Base-by-base conservation (phyloP, 2,113 vertebrate genomes). In the Saiga tatarica region DNA sequence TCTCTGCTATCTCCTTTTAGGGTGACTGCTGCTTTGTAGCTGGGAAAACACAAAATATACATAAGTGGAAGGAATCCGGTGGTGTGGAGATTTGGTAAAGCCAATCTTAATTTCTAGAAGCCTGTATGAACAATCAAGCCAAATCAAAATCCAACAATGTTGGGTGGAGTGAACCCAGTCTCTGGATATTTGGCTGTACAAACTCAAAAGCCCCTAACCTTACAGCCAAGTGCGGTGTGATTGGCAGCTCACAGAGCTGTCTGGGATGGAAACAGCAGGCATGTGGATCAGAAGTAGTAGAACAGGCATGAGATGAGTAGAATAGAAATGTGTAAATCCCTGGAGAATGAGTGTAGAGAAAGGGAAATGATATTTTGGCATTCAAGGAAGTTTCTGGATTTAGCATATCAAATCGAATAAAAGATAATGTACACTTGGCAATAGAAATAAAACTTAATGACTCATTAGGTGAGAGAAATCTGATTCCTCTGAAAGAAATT, bases 401-500 rank as follows among this genome's bases (percentile, higher is more conserved):
- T 39, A 87, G 50, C 78, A 97, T 98, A 98, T 95, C 52, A 94
- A 57, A 81, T 92, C 95, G 94, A 98, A 95, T 90, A 98, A 98
- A 98, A 95, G 96, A 97, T 98, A 97, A 97, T 98, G 93, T 87
- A 45, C 59, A 95, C 50, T 96, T 98, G 97, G 96, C 83, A 97
- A 62, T 7, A 83, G 74, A 94, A 98, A 91, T 82, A 93, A 96
- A 98, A 96, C 36, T 84, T 85, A 96, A 97, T 95, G 94, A 94
- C 53, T 98, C 98, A 97, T 94, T 98, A 89, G 93, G 89, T 98
- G 97, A 98, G 96, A 97, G 97, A 97, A 98, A 98, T 97, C 67
- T 94, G 88, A 97, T 88, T 96, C 47, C 36, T 95, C 95, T 82
- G 79, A 96, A 98, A 95, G 90, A 94, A 87, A 95, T 90, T 97